Conservation (phyloP, 1,140 invertebrate species). For the Atopsyche davidsoni region DNA sequence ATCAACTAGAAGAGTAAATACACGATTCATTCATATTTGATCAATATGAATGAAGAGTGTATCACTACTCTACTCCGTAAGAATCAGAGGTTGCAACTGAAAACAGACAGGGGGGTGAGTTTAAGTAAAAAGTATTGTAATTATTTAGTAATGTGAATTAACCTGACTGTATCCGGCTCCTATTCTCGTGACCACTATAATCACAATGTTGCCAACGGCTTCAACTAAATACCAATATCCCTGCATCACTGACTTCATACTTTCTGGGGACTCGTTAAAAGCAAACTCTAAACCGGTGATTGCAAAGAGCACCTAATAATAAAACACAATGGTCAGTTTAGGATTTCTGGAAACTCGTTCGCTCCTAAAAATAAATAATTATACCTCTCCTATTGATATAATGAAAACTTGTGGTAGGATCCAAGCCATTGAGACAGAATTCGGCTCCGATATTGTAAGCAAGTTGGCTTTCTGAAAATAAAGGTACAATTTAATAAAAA, state of each 20-base stretch:
- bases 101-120: too few species aligned
- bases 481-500: slow-evolving; percentile 1
- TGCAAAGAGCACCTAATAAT: slow-evolving; percentile 73
- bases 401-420: slow-evolving; percentile 77
- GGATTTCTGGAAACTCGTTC: background rate
- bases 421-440: slow-evolving; percentile 67
- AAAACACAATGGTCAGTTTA: background rate
- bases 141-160: too few species aligned
- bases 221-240: slow-evolving; percentile 86
- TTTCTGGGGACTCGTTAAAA: slow-evolving; percentile 82
- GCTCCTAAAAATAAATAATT: too few species aligned
- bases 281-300: slow-evolving; percentile 90
- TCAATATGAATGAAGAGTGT: too few species aligned
- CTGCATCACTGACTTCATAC: slow-evolving; percentile 89
- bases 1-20: too few species aligned
- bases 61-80: too few species aligned
- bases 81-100: too few species aligned
- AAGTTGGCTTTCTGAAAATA: slow-evolving; percentile 36
- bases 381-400: slow-evolving; percentile 62
- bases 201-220: slow-evolving; percentile 85
- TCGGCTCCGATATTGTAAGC: slow-evolving; percentile 53
- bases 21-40: too few species aligned
- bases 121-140: too few species aligned
- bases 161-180: slow-evolving; percentile 36
- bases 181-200: slow-evolving; percentile 45